Conservation (phyloP, 2,888 invertebrate genomes). For the Onthophagus sagittarius region DNA sequence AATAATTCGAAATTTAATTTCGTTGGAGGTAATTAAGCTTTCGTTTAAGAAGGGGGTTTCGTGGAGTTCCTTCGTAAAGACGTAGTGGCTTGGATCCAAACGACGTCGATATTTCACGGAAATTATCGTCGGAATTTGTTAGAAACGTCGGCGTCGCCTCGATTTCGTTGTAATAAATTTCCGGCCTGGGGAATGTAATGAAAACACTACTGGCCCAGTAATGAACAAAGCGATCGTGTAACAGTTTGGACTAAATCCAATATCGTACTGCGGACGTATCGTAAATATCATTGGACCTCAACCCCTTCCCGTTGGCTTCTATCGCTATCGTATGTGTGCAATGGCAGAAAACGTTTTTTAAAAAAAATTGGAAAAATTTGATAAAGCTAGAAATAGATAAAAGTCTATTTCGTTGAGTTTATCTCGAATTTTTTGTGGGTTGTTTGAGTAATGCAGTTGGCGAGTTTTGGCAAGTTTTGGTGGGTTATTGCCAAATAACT, state of each 20-base stretch:
- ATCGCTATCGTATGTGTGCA: too few relatives aligned
- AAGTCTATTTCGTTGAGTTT: background rate
- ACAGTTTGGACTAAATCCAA: constrained; percentile 5
- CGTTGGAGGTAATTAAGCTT: background rate
- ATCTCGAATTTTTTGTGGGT: background rate
- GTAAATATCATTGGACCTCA: background rate
- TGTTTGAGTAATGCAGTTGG: background rate
- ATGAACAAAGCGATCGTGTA: constrained; percentile 6
- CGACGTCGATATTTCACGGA: constrained; percentile 9
- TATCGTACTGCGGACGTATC: background rate
- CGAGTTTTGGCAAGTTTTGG: background rate
- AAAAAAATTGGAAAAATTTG: background rate
- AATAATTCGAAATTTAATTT: background rate
- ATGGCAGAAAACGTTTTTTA: background rate
- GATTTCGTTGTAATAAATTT: constrained; percentile 1
- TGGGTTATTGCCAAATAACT: background rate
- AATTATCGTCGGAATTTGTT: constrained; percentile 6
- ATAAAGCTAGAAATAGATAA: background rate
- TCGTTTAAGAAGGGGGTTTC: background rate
- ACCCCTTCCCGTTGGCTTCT: background rate
- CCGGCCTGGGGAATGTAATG: constrained; percentile 2
- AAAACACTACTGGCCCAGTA: constrained; percentile 12
- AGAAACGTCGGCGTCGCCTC: background rate
- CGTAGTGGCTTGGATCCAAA: background rate
- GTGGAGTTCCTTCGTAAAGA: background rate